phyloP scores from a whole-genome alignment of 2,113 vertebrate genomes.

The Cariama cristata region DNA sequence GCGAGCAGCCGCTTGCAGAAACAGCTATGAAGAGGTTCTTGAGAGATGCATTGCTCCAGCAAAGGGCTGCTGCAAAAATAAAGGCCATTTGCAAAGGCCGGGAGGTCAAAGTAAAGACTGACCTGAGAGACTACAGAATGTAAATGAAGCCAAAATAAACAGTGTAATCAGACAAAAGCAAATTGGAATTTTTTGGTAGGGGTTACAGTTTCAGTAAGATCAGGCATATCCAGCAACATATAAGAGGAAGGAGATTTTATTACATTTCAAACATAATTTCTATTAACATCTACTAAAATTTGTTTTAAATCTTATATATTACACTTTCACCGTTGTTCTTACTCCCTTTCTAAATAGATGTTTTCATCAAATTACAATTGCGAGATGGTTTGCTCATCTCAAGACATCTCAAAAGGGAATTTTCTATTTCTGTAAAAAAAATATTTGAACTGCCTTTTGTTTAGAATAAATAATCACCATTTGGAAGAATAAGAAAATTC shows the following conservation, averaged over 20 bases:
- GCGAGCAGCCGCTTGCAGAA: neutral
- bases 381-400: neutral
- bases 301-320: accelerated
- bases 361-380: neutral
- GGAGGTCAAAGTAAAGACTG: neutral
- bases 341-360: neutral
- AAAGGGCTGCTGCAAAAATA: neutral
- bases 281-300: neutral
- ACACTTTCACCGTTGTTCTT: neutral
- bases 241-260: neutral
- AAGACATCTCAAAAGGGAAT: neutral
- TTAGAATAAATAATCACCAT: neutral
- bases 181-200: neutral
- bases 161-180: neutral
- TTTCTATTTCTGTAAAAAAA: neutral
- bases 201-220: neutral
- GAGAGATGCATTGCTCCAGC: neutral
- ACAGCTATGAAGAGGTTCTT: neutral
- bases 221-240: neutral
- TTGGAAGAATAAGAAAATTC: neutral
- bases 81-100: neutral
- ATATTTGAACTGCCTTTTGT: neutral
- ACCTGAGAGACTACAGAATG: neutral
- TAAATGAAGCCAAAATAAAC: neutral
- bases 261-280: neutral